Evolutionary conservation across 23 tunicate species (phyloP), one percentile per base, ranked within the genome.

Genomic region (Phallusia fumigata): DNA sequence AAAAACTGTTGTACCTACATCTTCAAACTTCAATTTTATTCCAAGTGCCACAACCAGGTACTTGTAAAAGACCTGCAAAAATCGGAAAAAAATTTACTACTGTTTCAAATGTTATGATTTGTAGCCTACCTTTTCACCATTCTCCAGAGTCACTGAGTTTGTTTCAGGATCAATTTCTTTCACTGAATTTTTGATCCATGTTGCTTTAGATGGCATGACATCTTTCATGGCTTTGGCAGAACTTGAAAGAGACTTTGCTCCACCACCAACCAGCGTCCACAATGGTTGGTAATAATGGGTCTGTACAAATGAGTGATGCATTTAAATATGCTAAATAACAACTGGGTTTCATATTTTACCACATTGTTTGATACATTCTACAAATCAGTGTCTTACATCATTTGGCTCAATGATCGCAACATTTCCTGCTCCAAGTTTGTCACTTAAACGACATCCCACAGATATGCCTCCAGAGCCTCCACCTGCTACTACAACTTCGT

Each of bases 201-300:
- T 88, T 18, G 88, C 95, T 50, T 81, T 73, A 15, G 79, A 16
- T 77, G 99, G 99, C 28, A 95, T 90, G 0, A 95, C 89, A 77
- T 90, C 95, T 80, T 80, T 77, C 89, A 87, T 95, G 0, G 84
- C 72, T 53, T 84, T 90, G 72, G 89, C 65, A 35, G 89, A 86
- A 0, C 69, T 36, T 32, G 89, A 84, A 47, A 95, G 35, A n/a
- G 95, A 32, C 84, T 90, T 90, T 15, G 87, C 84, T 22, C 99
- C 99, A 36, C 89, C 99, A 8, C 99, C 99, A 49, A 95, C 99
- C 58, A 95, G 65, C 16, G 99, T 95, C 99, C 99, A 95, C 35
- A 95, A 72, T 47, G 99, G 99, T 76, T 95, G 99, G 77, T 95
- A 95, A 73, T 90, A 95, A 64, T 95, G 99, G 19, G 79, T 81